Percentiles rank a stretch among this genome's conserved stretches.
Conservation (phyloP, 2,888 invertebrate species). For the Malthinus flaveolus region DNA sequence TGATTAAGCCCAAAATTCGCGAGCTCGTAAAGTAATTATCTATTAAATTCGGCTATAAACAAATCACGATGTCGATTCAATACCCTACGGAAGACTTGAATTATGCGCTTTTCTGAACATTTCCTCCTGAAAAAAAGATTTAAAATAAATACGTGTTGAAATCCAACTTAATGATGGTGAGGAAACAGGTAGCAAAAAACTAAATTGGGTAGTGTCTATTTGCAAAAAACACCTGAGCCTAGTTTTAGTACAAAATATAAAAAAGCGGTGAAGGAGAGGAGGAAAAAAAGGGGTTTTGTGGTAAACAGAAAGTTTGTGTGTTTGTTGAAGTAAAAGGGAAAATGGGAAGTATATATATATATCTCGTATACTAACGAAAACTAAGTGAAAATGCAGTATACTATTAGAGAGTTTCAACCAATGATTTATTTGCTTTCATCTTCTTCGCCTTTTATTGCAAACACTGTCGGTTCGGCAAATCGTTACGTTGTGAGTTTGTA, state of each 20-base stretch:
- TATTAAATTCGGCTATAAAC: too few relatives aligned
- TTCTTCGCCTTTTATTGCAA: conserved; percentile 8
- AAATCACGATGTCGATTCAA: too few relatives aligned
- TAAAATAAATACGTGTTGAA: conserved; percentile 26
- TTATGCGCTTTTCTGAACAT: too few relatives aligned
- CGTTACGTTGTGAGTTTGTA: too few relatives aligned
- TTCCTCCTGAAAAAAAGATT: neutral
- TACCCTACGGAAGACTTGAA: too few relatives aligned
- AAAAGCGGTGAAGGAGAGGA: neutral
- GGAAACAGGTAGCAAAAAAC: conserved; percentile 24
- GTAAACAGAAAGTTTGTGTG: conserved; percentile 17
- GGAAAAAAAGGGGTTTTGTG: neutral
- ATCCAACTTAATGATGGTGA: conserved; percentile 25
- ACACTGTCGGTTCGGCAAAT: too few relatives aligned
- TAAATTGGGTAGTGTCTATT: conserved; percentile 30
- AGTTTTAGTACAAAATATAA: conserved; percentile 18
- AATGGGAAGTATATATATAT: neutral
- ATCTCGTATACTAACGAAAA: neutral
- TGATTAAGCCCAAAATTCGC: too few relatives aligned
- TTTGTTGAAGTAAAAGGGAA: conserved; percentile 14
- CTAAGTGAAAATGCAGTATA: conserved; percentile 14
- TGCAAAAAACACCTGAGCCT: conserved; percentile 30
- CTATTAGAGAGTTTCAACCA: conserved; percentile 11
- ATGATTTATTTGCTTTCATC: conserved; percentile 20
- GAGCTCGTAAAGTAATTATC: too few relatives aligned